phyloP scores from a whole-genome alignment of 2,888 invertebrate species.

The Volucella inanis region DNA sequence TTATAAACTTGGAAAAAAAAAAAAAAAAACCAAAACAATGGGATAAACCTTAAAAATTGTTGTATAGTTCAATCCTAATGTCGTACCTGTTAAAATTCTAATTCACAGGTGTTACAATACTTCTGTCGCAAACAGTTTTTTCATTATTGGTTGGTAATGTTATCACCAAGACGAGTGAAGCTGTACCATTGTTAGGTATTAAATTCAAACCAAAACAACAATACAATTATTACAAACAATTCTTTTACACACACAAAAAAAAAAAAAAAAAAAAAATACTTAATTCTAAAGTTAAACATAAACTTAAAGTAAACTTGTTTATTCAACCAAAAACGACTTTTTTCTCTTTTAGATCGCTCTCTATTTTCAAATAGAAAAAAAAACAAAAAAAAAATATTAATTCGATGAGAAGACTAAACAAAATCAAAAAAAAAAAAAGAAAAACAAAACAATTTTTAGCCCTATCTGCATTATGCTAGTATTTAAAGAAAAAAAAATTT shows the following conservation, averaged over 20 bases:
- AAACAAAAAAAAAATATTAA: conserved; percentile 47
- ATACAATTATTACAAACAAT: conserved; percentile 33
- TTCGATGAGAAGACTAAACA: conserved; percentile 64
- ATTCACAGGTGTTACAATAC: conserved; percentile 98
- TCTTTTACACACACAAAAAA: conserved; percentile 37
- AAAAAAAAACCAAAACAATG: neutral
- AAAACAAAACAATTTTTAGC: conserved; percentile 27
- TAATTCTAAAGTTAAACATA: conserved; percentile 36
- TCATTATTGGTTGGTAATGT: conserved; percentile 99
- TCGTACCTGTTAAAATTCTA: conserved; percentile 73
- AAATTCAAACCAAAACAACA: conserved; percentile 50
- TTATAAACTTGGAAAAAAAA: neutral
- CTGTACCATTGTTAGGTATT: conserved; percentile 98
- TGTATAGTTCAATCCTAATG: conserved; percentile 44
- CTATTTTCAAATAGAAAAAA: conserved; percentile 54
- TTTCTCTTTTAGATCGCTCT: conserved; percentile 81
- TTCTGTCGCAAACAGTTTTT: conserved; percentile 99
- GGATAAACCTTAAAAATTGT: conserved; percentile 31
- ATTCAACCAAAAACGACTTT: conserved; percentile 78
- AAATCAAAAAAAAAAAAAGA: conserved; percentile 39
- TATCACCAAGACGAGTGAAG: conserved; percentile 99
- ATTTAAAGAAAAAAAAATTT: conserved; percentile 48
- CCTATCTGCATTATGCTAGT: conserved; percentile 65
- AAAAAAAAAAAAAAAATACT: conserved; percentile 36
- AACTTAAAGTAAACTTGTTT: conserved; percentile 63